Base-by-base conservation (phyloP, 2,113 vertebrate species). In the Halcyon malimbica region DNA sequence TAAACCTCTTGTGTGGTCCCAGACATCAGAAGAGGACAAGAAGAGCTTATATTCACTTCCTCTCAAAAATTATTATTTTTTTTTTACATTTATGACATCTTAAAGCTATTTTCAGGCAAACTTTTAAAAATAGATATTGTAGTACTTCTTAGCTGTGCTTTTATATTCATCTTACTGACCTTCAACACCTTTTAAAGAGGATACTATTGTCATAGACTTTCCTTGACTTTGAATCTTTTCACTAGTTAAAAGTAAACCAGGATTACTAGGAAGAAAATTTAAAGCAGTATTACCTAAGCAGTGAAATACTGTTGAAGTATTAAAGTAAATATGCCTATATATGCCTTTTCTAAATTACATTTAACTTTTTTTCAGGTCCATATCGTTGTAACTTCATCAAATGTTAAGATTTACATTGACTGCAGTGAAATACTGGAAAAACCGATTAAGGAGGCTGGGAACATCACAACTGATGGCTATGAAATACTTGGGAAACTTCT, bases 401-500 rank as follows among this genome's bases (percentile, higher is more conserved):
- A 96, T 88, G 98, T 99, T 94, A 99, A 98, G 88, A 97, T 99
- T 96, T 99, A 99, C 86, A 74, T 99, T 42, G 99, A 99, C 97
- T 99, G 99, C 96, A 98, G 98, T 95, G 98, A 99, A 96, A 98
- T 99, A 93, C 93, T 98, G 19, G 99, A 99, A 90, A 99, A 99
- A 93, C 97, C 98, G 90, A 98, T 99, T 78, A 99, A 99, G 67
- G 98, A 98, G 25, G 98, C 99, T 77, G 99, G 99, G 65, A 99
- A 99, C 96, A 99, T 99, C 37, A 99, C 99, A 92, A 98, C 96
- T 5, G 99, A 99, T 79, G 99, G 99, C 62, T 99, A 99, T 97
- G 99, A 99, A 98, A 98, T 99, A 56, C 98, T 99, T 93, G 99
- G 99, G 56, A 99, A 99, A 93, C 98, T 99, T 95, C 97, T 98